Percentiles rank a stretch among this genome's conserved stretches.
phyloP scores from a whole-genome alignment of 2,113 vertebrate genomes.

The Numida meleagris region DNA sequence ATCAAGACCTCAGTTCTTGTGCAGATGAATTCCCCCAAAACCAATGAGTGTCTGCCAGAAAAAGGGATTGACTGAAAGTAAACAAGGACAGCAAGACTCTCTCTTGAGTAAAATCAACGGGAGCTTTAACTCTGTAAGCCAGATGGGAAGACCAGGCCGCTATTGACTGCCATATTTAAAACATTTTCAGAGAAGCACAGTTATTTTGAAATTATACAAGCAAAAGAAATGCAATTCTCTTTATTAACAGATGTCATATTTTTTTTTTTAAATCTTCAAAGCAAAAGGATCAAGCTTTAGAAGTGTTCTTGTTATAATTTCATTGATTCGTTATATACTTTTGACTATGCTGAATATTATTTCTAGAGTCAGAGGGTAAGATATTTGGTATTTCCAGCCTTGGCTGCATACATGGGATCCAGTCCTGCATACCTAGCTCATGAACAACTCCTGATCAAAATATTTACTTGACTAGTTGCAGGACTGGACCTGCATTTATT shows the following conservation, averaged over 20 bases:
- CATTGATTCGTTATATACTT: not conserved
- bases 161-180: conserved; percentile 12
- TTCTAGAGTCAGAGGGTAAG: conserved; percentile 35
- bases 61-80: not conserved
- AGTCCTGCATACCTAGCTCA: not conserved
- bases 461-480: not conserved
- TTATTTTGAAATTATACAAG: conserved; percentile 16
- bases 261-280: conserved; percentile 25
- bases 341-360: conserved; percentile 3
- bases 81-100: not conserved
- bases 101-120: not conserved
- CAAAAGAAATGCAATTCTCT: conserved; percentile 33
- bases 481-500: not conserved
- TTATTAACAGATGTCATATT: conserved; percentile 9
- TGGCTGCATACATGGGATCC: not conserved
- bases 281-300: not conserved
- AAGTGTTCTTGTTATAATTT: conserved; percentile 13
- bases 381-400: not conserved
- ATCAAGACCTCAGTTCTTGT: not conserved
- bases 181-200: conserved; percentile 42
- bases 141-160: not conserved
- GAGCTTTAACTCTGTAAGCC: not conserved
- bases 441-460: not conserved
- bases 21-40: not conserved
- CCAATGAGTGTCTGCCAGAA: not conserved